Conservation (phyloP, 2,797 vertebrate species). For the Neosilurus hyrtlii region DNA sequence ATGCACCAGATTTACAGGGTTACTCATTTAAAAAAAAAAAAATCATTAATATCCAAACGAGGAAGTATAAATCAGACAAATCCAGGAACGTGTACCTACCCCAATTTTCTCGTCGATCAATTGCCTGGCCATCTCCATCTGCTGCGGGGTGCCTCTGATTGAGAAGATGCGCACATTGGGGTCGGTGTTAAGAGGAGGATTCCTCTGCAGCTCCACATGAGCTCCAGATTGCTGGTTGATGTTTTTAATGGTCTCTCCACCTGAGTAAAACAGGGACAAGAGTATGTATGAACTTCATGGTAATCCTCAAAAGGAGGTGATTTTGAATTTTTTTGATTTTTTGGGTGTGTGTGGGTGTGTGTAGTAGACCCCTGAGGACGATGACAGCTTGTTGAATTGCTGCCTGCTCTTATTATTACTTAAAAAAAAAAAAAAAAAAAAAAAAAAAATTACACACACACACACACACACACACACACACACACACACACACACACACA, state of each 20-base stretch:
- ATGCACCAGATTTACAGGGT: too few species aligned
- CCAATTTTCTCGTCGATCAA: conserved; percentile 99
- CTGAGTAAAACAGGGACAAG: conserved; percentile 64
- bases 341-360: too few species aligned
- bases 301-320: too few species aligned
- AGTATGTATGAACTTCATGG: neutral
- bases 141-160: conserved; percentile 90
- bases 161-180: conserved; percentile 92
- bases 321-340: too few species aligned
- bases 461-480: too few species aligned
- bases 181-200: conserved; percentile 93
- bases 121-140: conserved; percentile 92
- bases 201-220: conserved; percentile 95
- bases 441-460: too few species aligned
- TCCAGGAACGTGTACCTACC: conserved; percentile 67
- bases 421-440: too few species aligned
- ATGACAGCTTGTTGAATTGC: too few species aligned
- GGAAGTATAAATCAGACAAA: neutral
- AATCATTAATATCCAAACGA: too few species aligned
- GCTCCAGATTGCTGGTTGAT: conserved; percentile 98
- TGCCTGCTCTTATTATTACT: neutral
- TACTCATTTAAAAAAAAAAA: too few species aligned
- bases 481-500: too few species aligned
- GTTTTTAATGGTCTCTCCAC: conserved; percentile 97
- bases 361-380: too few species aligned